These are phyloP conservation scores for Papilio xuthus DNA, from an alignment of 1,140 invertebrate genomes.

Conservation along the genomic window DNA sequence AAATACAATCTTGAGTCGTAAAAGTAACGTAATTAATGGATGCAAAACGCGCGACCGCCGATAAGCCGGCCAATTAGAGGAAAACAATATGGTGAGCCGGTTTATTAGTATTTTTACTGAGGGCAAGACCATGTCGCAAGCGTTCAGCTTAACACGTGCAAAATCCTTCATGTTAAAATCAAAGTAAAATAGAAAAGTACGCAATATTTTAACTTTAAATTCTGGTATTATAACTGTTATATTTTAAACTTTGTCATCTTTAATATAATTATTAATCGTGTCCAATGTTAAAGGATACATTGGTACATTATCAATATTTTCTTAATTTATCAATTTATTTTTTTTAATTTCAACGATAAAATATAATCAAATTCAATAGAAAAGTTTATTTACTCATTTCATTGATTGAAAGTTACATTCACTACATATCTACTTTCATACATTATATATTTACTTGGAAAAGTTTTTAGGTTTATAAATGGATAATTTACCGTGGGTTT, in stretches of 20 bases:
- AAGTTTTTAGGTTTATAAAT: too few relatives aligned
- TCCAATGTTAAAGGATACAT: too few relatives aligned
- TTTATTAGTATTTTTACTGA: conserved; percentile 35
- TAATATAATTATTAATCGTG: too few relatives aligned
- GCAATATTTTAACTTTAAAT: background rate
- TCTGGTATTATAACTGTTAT: background rate
- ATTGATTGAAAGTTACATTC: too few relatives aligned
- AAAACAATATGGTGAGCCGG: conserved; percentile 56
- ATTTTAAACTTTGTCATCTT: background rate
- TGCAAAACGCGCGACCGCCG: conserved; percentile 61
- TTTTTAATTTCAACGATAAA: too few relatives aligned
- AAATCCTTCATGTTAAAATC: background rate
- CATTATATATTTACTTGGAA: too few relatives aligned
- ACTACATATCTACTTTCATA: too few relatives aligned
- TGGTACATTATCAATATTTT: too few relatives aligned
- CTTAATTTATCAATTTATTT: too few relatives aligned
- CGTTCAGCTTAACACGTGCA: conserved; percentile 28
- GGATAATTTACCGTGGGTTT: too few relatives aligned
- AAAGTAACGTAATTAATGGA: conserved; percentile 65
- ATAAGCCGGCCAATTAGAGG: conserved; percentile 69
- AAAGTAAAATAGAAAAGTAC: background rate
- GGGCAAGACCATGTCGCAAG: conserved; percentile 14
- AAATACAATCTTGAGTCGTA: conserved; percentile 66
- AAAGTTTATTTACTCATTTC: too few relatives aligned
- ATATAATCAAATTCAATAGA: too few relatives aligned